Evolutionary conservation across 1,140 invertebrate genomes (phyloP).

Genomic region (Rhizoglyphus robini): DNA sequence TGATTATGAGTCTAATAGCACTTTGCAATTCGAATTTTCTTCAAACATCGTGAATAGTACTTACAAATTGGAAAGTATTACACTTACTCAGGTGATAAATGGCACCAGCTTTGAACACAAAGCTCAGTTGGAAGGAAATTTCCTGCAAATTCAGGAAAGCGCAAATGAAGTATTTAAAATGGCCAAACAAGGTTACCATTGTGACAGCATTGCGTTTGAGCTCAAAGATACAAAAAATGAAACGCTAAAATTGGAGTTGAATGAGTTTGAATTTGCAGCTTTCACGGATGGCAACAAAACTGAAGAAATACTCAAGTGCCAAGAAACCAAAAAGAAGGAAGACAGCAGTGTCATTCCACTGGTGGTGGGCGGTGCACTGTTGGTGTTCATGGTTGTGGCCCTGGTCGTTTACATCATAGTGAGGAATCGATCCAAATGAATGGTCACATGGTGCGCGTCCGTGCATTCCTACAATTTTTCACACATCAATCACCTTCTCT

Average conservation of each 20-base stretch:
- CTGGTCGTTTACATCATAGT: slow-evolving; percentile 7
- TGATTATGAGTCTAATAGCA: too few species aligned
- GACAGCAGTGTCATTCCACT: slow-evolving; percentile 1
- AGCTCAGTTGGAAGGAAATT: too few species aligned
- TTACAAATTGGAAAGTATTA: too few species aligned
- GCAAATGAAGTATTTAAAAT: too few species aligned
- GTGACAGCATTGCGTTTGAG: not conserved
- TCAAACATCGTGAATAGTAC: too few species aligned
- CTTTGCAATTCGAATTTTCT: too few species aligned
- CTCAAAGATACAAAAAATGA: not conserved
- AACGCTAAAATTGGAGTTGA: not conserved
- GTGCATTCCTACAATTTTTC: too few species aligned
- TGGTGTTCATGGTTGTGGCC: slow-evolving; percentile 1
- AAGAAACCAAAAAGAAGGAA: not conserved
- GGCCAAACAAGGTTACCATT: not conserved
- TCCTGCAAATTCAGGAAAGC: too few species aligned
- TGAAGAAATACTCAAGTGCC: not conserved
- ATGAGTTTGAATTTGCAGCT: not conserved
- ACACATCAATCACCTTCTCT: too few species aligned
- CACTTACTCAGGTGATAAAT: too few species aligned
- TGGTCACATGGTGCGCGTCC: too few species aligned
- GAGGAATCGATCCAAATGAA: not conserved
- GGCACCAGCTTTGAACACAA: too few species aligned
- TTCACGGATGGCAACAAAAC: not conserved
- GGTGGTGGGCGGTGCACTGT: slow-evolving; percentile 1